Base-by-base conservation (phyloP, 2,888 invertebrate genomes). In the Entomobrya proxima region DNA sequence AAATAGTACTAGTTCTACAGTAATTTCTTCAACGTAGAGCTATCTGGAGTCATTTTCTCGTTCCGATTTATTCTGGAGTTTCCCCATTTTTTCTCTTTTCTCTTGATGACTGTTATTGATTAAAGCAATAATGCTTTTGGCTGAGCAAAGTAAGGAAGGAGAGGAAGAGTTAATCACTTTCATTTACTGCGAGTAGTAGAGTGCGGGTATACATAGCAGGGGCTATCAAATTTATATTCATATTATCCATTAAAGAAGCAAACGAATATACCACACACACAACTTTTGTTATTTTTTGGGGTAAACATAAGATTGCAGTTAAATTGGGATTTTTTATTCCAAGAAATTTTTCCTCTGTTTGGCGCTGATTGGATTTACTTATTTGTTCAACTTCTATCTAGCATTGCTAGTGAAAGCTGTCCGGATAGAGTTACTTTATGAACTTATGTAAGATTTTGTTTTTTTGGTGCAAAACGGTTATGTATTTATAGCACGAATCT, bases 401-500 rank as follows among this genome's bases (percentile, higher is more conserved):
- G n/a, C n/a, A n/a, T n/a, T n/a, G n/a, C n/a, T n/a, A n/a, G n/a
- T n/a, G n/a, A n/a, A n/a, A n/a, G n/a, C n/a, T n/a, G n/a, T n/a
- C n/a, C n/a, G n/a, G n/a, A n/a, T n/a, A n/a, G n/a, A n/a, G n/a
- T n/a, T n/a, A n/a, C n/a, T n/a, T 7, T 30, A 27, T 11, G 13
- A 30, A 27, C 1, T 11, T 61, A 61, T 61, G 32, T 30, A 61
- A 61, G 50, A n/a, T n/a, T n/a, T n/a, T n/a, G n/a, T n/a, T n/a
- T n/a, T 52, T 27, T 58, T 35, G 13, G 64, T 64, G n/a, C 7
- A 9, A 64, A 37, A n/a, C n/a, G 35, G 18, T 35, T 32, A 72
- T 72, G 72, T 30, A 72, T 5, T 72, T 4, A 72, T 15, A 47
- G 5, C 47, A 47, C 47, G 72, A 72, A 72, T 47, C 15, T n/a